Conservation (phyloP, 1,140 invertebrate species). For the Neodiprion virginianus region DNA sequence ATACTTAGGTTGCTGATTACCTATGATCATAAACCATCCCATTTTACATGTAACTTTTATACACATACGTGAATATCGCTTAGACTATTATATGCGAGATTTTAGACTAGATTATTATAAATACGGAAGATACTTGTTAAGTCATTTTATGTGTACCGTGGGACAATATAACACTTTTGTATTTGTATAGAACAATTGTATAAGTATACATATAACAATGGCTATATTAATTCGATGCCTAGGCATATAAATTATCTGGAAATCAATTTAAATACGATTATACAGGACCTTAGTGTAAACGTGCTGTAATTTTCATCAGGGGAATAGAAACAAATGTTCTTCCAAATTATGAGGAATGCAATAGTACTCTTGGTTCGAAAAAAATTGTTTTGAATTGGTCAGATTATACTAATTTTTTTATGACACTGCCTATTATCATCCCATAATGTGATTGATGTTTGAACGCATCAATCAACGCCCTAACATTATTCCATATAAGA, state of each 20-base stretch:
- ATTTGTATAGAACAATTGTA: slow-evolving; percentile 53
- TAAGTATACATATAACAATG: slow-evolving; percentile 28
- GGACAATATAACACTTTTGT: slow-evolving; percentile 60
- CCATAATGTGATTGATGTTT: slow-evolving; percentile 33
- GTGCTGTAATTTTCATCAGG: slow-evolving; percentile 21
- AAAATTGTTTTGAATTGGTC: slow-evolving; percentile 20
- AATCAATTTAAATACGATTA: slow-evolving; percentile 23
- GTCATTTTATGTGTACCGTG: slow-evolving; percentile 52
- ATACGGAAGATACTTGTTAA: slow-evolving; percentile 40
- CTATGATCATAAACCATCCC: slow-evolving; percentile 11
- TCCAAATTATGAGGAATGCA: slow-evolving; percentile 42
- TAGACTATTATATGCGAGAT: slow-evolving; percentile 43
- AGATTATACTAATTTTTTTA: slow-evolving; percentile 32
- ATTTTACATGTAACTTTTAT: slow-evolving; percentile 44
- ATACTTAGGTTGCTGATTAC: not conserved
- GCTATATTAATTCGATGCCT: slow-evolving; percentile 33
- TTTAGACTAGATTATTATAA: slow-evolving; percentile 44
- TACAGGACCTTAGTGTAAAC: slow-evolving; percentile 21
- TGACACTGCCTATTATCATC: slow-evolving; percentile 42
- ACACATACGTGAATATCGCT: slow-evolving; percentile 36
- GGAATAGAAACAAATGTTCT: slow-evolving; percentile 38
- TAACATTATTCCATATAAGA: not conserved
- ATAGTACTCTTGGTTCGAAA: slow-evolving; percentile 28
- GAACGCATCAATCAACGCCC: slow-evolving; percentile 12
- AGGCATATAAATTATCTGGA: slow-evolving; percentile 28